These are phyloP conservation scores for Sarcophaga bullata DNA, from an alignment of 1,140 invertebrate genomes.

Conservation along the genomic window DNA sequence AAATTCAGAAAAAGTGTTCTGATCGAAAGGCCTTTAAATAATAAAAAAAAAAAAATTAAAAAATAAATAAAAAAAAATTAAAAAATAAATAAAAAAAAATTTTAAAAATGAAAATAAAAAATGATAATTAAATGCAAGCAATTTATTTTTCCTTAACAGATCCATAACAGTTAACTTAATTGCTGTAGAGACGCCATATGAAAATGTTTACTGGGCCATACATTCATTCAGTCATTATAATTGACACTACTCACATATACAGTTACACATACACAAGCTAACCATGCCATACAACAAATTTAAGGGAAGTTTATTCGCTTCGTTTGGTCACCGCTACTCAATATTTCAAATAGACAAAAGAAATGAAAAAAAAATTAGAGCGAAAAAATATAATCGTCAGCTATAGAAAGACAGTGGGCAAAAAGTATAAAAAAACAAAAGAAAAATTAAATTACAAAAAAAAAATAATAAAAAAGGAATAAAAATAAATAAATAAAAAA, in stretches of 20 bases:
- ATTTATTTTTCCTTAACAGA: too few species aligned
- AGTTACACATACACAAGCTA: slow-evolving; percentile 42
- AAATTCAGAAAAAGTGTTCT: too few species aligned
- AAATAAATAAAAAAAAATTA: too few species aligned
- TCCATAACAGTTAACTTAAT: too few species aligned
- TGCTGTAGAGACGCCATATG: background rate
- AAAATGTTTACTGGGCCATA: slow-evolving; percentile 20
- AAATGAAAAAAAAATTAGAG: slow-evolving; percentile 4
- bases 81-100: too few species aligned
- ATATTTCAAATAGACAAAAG: slow-evolving; percentile 41
- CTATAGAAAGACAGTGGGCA: slow-evolving; percentile 38
- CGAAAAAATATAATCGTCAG: slow-evolving; percentile 9
- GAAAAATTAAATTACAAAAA: too few species aligned
- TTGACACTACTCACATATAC: slow-evolving; percentile 47
- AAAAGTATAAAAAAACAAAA: background rate
- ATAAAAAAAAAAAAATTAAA: too few species aligned
- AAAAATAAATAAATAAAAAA: too few species aligned
- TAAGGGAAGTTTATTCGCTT: slow-evolving; percentile 42
- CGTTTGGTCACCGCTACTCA: slow-evolving; percentile 51
- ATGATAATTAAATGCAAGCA: background rate
- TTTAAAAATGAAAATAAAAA: too few species aligned
- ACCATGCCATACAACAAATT: background rate
- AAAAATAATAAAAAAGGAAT: too few species aligned
- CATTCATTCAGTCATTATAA: slow-evolving; percentile 38
- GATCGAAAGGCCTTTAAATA: too few species aligned